phyloP scores from a whole-genome alignment of 1,140 invertebrate species.

The Ganaspis sp. region DNA sequence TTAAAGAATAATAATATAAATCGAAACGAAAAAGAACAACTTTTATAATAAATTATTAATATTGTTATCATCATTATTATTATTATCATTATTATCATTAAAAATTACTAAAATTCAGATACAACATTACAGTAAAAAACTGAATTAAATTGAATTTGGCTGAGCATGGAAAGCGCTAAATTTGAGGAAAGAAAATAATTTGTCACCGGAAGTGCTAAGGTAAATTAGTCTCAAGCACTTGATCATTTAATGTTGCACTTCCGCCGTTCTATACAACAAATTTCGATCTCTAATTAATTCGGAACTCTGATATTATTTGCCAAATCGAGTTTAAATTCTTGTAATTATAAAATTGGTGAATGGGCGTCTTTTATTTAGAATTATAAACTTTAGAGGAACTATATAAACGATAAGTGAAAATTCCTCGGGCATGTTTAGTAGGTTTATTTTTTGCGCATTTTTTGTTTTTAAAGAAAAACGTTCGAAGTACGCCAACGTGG shows the following conservation, averaged over 20 bases:
- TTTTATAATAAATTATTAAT: too few species aligned
- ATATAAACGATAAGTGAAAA: background rate
- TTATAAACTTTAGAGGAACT: background rate
- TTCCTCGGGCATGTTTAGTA: background rate
- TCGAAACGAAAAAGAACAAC: too few species aligned
- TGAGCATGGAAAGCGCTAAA: too few species aligned
- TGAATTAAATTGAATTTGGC: too few species aligned
- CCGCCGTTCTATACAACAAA: background rate
- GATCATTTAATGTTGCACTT: background rate
- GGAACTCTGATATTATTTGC: background rate
- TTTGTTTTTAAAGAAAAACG: background rate
- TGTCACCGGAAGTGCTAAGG: background rate
- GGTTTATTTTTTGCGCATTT: slow-evolving; percentile 10
- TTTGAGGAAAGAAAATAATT: background rate
- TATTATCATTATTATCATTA: too few species aligned
- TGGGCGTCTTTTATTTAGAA: background rate
- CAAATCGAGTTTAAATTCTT: background rate
- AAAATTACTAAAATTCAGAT: too few species aligned
- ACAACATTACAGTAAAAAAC: too few species aligned
- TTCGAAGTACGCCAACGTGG: slow-evolving; percentile 1
- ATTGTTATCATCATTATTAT: too few species aligned
- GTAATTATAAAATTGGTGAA: background rate
- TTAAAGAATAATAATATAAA: too few species aligned
- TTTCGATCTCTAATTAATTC: background rate
- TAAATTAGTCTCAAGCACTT: background rate